phyloP scores from a whole-genome alignment of 2,113 vertebrate species.

The Elgaria multicarinata region DNA sequence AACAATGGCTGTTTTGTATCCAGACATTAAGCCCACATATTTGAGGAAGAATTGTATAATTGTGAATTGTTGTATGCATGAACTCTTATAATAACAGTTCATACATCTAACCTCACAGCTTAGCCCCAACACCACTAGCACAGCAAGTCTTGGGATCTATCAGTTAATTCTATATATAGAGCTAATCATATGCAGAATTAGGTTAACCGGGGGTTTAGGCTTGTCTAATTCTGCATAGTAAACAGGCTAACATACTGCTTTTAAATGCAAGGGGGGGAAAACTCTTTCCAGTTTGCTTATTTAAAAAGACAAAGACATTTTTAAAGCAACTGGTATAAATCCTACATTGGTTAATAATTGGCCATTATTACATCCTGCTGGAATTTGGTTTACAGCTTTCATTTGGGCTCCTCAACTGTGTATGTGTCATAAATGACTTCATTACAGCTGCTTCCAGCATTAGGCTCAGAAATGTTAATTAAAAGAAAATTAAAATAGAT shows the following conservation, averaged over 20 bases:
- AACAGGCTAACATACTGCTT: background rate
- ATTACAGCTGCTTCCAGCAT: background rate
- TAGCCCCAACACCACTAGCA: background rate
- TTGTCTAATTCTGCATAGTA: background rate
- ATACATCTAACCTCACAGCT: background rate
- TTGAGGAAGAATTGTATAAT: background rate
- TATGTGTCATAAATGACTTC: slow-evolving; percentile 30
- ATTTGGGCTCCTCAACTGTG: background rate
- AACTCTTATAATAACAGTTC: background rate
- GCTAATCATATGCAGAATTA: background rate
- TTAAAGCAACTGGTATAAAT: slow-evolving; percentile 1
- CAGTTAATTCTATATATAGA: background rate
- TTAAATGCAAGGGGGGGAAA: background rate
- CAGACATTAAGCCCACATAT: background rate
- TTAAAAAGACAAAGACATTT: background rate
- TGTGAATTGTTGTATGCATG: background rate
- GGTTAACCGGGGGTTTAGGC: background rate
- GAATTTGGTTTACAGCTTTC: slow-evolving; percentile 32
- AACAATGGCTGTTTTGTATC: background rate
- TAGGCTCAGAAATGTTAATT: slow-evolving; percentile 31
- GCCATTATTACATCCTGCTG: slow-evolving; percentile 11
- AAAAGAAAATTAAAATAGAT: background rate
- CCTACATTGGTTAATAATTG: slow-evolving; percentile 3
- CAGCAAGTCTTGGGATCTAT: background rate
- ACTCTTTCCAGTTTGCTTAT: background rate